These are phyloP conservation scores for Cossypha niveicapilla DNA, from an alignment of 2,797 vertebrate genomes.

Conservation along the genomic window DNA sequence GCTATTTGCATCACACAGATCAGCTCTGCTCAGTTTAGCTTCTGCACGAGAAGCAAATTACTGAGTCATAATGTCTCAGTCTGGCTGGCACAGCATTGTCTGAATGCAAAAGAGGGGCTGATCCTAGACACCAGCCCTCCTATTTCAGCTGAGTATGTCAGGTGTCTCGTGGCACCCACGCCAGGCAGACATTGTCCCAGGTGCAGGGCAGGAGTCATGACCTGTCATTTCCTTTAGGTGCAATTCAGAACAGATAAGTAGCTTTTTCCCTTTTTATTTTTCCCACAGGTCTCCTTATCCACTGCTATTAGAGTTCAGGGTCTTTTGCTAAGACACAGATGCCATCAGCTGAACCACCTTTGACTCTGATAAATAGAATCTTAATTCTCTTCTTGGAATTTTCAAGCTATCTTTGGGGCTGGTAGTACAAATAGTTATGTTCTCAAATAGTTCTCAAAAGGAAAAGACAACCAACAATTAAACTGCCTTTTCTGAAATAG, in stretches of 20 bases:
- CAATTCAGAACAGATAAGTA: neutral
- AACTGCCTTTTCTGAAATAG: neutral
- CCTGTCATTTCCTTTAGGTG: neutral
- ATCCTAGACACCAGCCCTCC: neutral
- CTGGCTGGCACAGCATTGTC: constrained; percentile 64
- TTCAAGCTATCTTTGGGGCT: neutral
- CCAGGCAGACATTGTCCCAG: neutral
- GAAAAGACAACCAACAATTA: neutral
- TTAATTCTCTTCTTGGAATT: neutral
- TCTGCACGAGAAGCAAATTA: constrained; percentile 70
- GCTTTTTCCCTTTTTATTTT: neutral
- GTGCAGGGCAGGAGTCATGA: neutral
- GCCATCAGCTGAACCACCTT: neutral
- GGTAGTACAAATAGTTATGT: neutral
- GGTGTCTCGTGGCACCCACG: accelerated
- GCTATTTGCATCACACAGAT: constrained; percentile 46
- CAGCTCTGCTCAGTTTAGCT: constrained; percentile 66
- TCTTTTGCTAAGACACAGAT: neutral
- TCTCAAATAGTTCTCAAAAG: neutral
- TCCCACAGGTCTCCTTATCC: neutral
- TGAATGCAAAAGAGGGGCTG: constrained; percentile 1
- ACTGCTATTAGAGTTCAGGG: neutral
- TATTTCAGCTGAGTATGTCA: neutral
- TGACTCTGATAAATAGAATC: neutral
- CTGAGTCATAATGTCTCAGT: constrained; percentile 71